A percentile compares a stretch with the other conserved stretches of the same genome.
Evolutionary conservation across 1,140 invertebrate genomes (phyloP).

Genomic region (Euwallacea similis): DNA sequence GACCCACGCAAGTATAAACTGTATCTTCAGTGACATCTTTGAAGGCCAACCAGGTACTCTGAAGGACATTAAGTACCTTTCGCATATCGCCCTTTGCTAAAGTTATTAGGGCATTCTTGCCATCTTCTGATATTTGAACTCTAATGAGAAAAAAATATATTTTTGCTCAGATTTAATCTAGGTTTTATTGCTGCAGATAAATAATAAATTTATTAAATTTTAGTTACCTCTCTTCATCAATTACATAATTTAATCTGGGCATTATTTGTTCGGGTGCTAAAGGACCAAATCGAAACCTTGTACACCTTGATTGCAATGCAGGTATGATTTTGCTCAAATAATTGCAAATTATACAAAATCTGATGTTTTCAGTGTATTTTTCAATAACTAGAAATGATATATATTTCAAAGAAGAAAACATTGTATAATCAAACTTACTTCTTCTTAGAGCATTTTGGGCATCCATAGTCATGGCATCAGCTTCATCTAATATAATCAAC

Average conservation of each 20-base stretch:
- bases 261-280: slow-evolving; percentile 84
- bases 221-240: slow-evolving; percentile 80
- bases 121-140: slow-evolving; percentile 85
- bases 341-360: slow-evolving; percentile 99
- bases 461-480: slow-evolving; percentile 99
- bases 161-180: too few relatives aligned
- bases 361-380: slow-evolving; percentile 97
- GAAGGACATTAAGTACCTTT: slow-evolving; percentile 92
- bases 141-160: slow-evolving; percentile 56
- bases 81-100: slow-evolving; percentile 98
- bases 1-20: slow-evolving; percentile 96
- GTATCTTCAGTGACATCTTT: slow-evolving; percentile 85
- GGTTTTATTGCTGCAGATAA: not conserved
- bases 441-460: slow-evolving; percentile 97
- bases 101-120: slow-evolving; percentile 86
- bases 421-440: slow-evolving; percentile 65
- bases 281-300: slow-evolving; percentile 97
- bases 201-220: not conserved
- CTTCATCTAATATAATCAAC: slow-evolving; percentile 98
- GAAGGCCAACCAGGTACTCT: slow-evolving; percentile 82
- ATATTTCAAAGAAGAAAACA: not conserved
- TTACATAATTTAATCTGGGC: slow-evolving; percentile 84
- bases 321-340: slow-evolving; percentile 98
- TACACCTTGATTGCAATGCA: slow-evolving; percentile 96
- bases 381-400: slow-evolving; percentile 78